A percentile compares a stretch with the other conserved stretches of the same genome.
phyloP scores from a whole-genome alignment of 2,888 invertebrate genomes.

The Crepidodera aurea region DNA sequence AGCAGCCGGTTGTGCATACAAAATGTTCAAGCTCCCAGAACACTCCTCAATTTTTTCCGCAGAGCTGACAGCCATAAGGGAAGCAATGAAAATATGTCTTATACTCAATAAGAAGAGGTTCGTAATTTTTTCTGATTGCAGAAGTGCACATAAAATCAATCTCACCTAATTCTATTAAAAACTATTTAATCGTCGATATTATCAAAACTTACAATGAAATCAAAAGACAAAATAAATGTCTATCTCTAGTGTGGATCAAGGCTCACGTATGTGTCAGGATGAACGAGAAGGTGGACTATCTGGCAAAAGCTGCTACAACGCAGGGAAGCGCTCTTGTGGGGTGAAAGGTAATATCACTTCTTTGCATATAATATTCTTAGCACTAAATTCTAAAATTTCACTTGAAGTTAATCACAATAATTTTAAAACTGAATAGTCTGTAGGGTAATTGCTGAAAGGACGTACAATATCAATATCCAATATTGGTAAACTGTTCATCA shows the following conservation, averaged over 20 bases:
- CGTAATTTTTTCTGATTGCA: conserved; percentile 1
- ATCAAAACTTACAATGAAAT: neutral
- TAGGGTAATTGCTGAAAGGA: conserved; percentile 18
- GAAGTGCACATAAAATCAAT: conserved; percentile 3
- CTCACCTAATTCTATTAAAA: neutral
- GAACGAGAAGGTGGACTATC: too few relatives aligned
- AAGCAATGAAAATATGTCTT: conserved; percentile 1
- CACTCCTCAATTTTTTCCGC: neutral
- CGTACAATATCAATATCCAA: conserved; percentile 16
- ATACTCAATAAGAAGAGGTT: neutral
- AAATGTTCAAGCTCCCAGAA: neutral
- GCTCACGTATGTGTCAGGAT: too few relatives aligned
- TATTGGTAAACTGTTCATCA: conserved; percentile 2
- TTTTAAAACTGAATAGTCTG: conserved; percentile 18
- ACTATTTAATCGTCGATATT: conserved; percentile 1
- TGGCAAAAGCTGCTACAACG: too few relatives aligned
- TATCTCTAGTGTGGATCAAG: too few relatives aligned
- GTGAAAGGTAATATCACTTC: conserved; percentile 19
- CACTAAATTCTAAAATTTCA: conserved; percentile 19
- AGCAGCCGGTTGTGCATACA: neutral
- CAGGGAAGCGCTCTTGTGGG: too few relatives aligned
- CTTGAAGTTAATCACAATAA: conserved; percentile 20
- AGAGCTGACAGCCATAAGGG: conserved; percentile 3
- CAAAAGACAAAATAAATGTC: neutral
- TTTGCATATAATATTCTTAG: conserved; percentile 13